These are phyloP conservation scores for Rhagonycha lutea DNA, from an alignment of 2,888 invertebrate genomes.

Conservation along the genomic window DNA sequence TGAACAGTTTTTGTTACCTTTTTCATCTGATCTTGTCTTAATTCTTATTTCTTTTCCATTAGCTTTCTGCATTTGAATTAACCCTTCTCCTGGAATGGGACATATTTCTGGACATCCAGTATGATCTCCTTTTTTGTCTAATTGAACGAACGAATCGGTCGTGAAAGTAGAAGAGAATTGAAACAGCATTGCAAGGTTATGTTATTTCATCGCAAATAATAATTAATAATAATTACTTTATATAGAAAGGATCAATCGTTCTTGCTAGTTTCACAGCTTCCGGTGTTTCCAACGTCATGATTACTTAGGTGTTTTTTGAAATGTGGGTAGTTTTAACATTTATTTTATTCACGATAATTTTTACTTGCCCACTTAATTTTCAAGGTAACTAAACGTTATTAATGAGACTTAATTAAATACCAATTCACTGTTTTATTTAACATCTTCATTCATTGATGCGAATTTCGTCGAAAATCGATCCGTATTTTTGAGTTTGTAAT, in stretches of 20 bases:
- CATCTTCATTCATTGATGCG: neutral
- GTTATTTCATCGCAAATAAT: neutral
- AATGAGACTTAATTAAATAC: neutral
- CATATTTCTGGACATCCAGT: neutral
- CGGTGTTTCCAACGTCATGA: neutral
- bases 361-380: neutral
- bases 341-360: neutral
- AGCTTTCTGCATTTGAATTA: neutral
- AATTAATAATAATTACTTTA: neutral
- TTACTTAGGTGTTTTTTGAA: neutral
- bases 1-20: no score
- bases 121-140: neutral
- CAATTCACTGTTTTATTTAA: neutral
- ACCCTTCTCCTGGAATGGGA: neutral
- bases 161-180: neutral
- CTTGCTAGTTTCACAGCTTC: neutral
- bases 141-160: neutral
- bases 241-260: neutral
- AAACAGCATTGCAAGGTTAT: neutral
- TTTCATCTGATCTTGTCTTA: no score
- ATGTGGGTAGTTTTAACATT: neutral
- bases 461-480: neutral
- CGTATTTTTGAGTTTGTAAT: neutral
- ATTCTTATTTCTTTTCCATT: no score
- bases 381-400: neutral